phyloP scores from a whole-genome alignment of 2,113 vertebrate species.

The Ctenodactylus gundi region DNA sequence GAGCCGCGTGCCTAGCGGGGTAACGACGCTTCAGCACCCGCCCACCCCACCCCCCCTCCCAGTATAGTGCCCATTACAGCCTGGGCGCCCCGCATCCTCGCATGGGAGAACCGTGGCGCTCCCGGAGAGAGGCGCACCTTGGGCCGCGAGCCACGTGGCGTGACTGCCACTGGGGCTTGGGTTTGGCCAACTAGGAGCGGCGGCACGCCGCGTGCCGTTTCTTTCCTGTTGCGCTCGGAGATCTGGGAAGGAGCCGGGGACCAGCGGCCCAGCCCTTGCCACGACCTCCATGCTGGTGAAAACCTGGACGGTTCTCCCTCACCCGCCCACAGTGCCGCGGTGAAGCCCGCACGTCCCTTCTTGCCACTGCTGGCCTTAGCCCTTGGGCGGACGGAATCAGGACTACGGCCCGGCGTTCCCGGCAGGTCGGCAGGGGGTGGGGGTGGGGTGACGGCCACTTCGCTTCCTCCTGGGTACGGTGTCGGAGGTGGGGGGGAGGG shows the following conservation, averaged over 20 bases:
- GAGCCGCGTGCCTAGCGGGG: conserved; percentile 30
- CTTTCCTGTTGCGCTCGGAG: not conserved
- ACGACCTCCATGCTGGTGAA: not conserved
- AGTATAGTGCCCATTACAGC: not conserved
- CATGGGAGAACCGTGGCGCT: not conserved
- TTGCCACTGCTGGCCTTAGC: not conserved
- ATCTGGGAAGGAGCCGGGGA: not conserved
- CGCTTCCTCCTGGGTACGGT: conserved; percentile 53
- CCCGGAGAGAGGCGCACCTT: not conserved
- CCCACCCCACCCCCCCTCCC: no score
- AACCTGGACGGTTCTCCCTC: no score
- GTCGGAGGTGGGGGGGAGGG: conserved; percentile 76
- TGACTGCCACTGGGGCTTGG: not conserved
- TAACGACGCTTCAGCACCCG: not conserved
- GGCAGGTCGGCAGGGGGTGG: conserved; percentile 55
- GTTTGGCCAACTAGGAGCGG: not conserved
- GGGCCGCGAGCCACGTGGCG: not conserved
- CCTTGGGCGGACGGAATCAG: not conserved
- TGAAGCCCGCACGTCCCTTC: not conserved
- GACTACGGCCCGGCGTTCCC: conserved; percentile 70
- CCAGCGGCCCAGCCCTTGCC: not conserved
- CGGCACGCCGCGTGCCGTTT: not conserved
- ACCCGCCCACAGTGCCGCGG: not conserved
- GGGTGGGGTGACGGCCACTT: conserved; percentile 78
- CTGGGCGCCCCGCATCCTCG: not conserved